These are phyloP conservation scores for Tychaedon coryphoeus DNA, from an alignment of 2,113 vertebrate species.

Conservation along the genomic window DNA sequence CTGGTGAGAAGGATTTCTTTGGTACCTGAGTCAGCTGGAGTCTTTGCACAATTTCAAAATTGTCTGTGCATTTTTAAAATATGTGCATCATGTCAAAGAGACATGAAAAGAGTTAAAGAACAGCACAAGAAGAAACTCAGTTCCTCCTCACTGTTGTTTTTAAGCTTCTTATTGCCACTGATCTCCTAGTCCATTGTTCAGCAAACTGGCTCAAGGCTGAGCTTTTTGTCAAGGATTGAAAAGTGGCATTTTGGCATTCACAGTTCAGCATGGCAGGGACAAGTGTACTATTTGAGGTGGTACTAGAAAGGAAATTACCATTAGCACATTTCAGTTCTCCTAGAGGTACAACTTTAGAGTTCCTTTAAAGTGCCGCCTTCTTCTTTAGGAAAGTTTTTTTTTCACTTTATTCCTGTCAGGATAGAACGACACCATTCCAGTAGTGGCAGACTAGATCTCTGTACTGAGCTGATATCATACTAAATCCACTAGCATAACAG, in stretches of 20 bases:
- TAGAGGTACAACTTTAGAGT: not conserved
- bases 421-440: not conserved
- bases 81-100: not conserved
- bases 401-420: not conserved
- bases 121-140: not conserved
- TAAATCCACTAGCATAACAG: not conserved
- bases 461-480: rapidly evolving
- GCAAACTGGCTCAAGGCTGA: slow-evolving; percentile 1
- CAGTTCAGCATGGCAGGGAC: not conserved
- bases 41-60: not conserved
- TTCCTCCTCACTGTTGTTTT: slow-evolving; percentile 12
- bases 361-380: not conserved
- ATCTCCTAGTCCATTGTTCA: slow-evolving; percentile 17
- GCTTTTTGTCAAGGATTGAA: slow-evolving; percentile 38
- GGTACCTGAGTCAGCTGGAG: not conserved
- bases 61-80: not conserved
- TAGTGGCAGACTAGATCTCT: not conserved
- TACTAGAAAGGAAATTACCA: slow-evolving; percentile 29
- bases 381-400: not conserved
- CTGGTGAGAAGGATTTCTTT: not conserved
- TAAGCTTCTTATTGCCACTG: slow-evolving; percentile 30
- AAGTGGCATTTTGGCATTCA: slow-evolving; percentile 4
- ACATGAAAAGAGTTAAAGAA: not conserved
- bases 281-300: not conserved
- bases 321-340: not conserved